A percentile compares a stretch with the other conserved stretches of the same genome.
phyloP scores from a whole-genome alignment of 2,797 vertebrate species.

The Argyrosomus regius region DNA sequence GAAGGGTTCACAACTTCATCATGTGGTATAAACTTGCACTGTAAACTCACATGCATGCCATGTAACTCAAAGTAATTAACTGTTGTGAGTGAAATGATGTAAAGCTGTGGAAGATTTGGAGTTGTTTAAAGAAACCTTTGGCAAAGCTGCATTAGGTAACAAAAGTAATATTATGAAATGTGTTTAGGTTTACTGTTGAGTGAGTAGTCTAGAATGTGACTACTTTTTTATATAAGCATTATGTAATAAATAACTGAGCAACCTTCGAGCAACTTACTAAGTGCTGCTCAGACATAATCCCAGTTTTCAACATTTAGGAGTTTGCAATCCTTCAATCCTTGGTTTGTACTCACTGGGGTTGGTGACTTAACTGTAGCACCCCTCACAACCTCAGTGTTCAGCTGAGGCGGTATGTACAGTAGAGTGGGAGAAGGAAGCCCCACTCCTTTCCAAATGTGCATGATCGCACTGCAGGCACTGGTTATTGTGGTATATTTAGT shows the following conservation, averaged over 20 bases:
- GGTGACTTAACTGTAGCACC: neutral
- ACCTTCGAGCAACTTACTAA: neutral
- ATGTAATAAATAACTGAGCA: neutral
- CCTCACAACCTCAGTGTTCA: slow-evolving; percentile 7
- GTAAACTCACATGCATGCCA: neutral
- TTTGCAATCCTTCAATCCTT: neutral
- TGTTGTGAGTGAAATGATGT: too few relatives aligned
- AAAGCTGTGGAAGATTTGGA: too few relatives aligned
- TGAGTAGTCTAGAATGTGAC: neutral
- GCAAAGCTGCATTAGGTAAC: neutral
- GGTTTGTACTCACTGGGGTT: neutral
- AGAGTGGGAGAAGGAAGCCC: slow-evolving; percentile 56
- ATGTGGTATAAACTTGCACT: neutral
- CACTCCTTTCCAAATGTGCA: slow-evolving; percentile 31
- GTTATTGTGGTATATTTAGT: slow-evolving; percentile 47
- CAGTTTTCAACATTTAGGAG: neutral
- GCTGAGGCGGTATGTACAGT: slow-evolving; percentile 18
- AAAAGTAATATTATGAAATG: neutral
- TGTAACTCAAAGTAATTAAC: neutral
- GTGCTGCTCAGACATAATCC: neutral
- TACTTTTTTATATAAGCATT: neutral
- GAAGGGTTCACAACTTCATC: neutral
- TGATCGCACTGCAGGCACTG: slow-evolving; percentile 27
- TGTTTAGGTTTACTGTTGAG: neutral
- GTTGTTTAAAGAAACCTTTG: neutral